Conservation (phyloP, 2,797 vertebrate species). For the Streptopelia turtur region DNA sequence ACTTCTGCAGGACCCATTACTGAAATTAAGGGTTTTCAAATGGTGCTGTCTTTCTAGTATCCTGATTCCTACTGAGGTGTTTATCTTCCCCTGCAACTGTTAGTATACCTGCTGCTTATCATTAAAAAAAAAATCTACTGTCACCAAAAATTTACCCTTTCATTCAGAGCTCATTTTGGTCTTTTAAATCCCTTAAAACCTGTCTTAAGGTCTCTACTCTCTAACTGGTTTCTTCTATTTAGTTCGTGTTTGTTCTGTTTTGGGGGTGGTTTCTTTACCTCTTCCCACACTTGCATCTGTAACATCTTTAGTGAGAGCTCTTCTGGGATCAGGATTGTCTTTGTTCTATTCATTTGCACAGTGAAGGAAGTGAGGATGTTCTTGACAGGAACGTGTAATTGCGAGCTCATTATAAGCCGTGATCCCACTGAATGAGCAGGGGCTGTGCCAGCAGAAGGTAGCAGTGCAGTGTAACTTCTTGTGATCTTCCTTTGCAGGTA, state of each 20-base stretch:
- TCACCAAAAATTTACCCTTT: neutral
- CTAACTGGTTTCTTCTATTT: neutral
- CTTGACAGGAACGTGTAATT: slow-evolving; percentile 27
- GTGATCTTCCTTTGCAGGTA: slow-evolving; percentile 80
- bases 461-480: slow-evolving; percentile 4
- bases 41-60: neutral
- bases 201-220: neutral
- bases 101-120: neutral
- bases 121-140: neutral
- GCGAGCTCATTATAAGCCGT: neutral
- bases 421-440: neutral
- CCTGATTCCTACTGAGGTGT: neutral
- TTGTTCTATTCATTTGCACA: slow-evolving; percentile 1
- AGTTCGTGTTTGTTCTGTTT: neutral
- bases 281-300: neutral
- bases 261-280: neutral
- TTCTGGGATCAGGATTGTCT: neutral
- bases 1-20: neutral
- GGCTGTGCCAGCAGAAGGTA: neutral
- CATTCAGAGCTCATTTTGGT: neutral
- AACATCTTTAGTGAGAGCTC: neutral
- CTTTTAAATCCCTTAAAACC: neutral
- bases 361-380: neutral
- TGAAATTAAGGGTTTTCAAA: neutral
- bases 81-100: neutral